Evolutionary conservation across 2,113 vertebrate species (phyloP).

Genomic region (Entosphenus tridentatus): DNA sequence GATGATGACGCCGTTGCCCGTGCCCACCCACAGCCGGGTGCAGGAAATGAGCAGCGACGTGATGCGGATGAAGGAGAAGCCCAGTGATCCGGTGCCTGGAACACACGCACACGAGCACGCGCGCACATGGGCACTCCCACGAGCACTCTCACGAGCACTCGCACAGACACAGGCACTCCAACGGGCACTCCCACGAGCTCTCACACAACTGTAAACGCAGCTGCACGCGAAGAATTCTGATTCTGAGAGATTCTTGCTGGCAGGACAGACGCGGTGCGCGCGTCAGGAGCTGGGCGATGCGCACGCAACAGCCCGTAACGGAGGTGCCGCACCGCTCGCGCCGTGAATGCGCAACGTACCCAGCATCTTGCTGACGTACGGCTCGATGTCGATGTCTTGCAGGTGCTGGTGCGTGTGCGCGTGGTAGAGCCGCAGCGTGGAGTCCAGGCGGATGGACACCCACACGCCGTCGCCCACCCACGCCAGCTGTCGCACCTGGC

Average conservation of each 20-base stretch:
- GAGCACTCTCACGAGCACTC: no score
- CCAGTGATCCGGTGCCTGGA: constrained; percentile 59
- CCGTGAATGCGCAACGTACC: constrained; percentile 23
- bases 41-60: constrained; percentile 68
- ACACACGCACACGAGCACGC: neutral
- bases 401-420: constrained; percentile 62
- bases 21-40: constrained; percentile 63
- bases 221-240: no score
- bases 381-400: constrained; percentile 72
- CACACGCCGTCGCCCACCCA: constrained; percentile 67
- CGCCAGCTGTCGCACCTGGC: constrained; percentile 57
- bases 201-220: no score
- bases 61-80: constrained; percentile 72
- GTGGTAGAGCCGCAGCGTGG: constrained; percentile 57
- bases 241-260: no score
- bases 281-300: no score
- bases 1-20: constrained; percentile 72
- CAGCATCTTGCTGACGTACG: constrained; percentile 77
- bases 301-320: no score
- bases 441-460: constrained; percentile 68
- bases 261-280: no score
- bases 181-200: no score
- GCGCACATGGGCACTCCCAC: no score
- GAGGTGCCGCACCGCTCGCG: no score
- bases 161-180: no score